Base-by-base conservation (phyloP, 2,888 invertebrate species). In the Noctua comes region DNA sequence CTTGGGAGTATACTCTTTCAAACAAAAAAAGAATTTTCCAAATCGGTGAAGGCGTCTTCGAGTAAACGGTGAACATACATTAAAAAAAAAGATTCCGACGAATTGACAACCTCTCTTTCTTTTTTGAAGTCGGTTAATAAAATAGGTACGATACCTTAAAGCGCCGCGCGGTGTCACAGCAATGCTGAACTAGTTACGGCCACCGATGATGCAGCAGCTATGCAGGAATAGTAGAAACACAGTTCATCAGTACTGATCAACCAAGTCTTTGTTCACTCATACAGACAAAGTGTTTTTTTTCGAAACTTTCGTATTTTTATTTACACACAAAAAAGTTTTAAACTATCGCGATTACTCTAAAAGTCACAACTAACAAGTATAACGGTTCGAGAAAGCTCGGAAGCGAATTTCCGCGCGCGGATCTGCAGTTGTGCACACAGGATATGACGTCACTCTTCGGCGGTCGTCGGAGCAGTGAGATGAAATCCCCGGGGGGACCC, bases 121-220 rank as follows among this genome's bases (percentile, higher is more conserved):
- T 8, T 40, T 40, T 40, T 40, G 40, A 40, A 40, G 40, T 40
- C 40, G 7, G n/a, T 68, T 59, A 27, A 43, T 36, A 65, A 66
- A 66, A n/a, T 66, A 43, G 4, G n/a, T 18, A 66, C n/a, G n/a
- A 66, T 66, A 66, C 66, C 66, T 66, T 66, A n/a, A 4, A 66
- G n/a, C 66, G 43, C 21, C 8, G 3, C 10, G 24, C 10, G 62
- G 43, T 8, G 16, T 66, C 1, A 3, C 24, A 62, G 62, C 62
- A 31, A 62, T 21, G 62, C 31, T 21, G 10, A 31, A 31, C 21
- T 64, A 36, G 31, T 4, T 10, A 36, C n/a, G 43, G 43, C 8
- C n/a, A 27, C 66, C 43, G 43, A 66, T 65, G 24, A 43, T 24
- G n/a, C 66, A 66, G 40, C 65, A 65, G 43, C 43, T 43, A 66